Evolutionary conservation across 2,888 invertebrate species (phyloP), one percentile per base, ranked within the genome.

Genomic region (Scaptomyza polygonia): DNA sequence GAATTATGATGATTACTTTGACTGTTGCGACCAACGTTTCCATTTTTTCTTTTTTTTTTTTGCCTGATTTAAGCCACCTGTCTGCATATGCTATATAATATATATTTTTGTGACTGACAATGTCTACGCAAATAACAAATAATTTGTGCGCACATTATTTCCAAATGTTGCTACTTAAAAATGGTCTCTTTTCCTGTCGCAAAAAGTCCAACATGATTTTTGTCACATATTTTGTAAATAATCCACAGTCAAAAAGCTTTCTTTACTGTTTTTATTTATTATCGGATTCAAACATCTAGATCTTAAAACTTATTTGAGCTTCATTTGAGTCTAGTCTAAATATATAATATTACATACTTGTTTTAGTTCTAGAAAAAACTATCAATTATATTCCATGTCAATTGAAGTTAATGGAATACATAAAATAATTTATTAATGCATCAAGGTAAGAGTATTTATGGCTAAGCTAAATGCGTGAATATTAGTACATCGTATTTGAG

Each of bases 1-100:
- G 63, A 79, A 72, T 82, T 81, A 85, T 79, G 76, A 73, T 82
- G 79, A 82, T 82, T 84, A 79, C 73, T 72, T 71, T 62, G 56
- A 55, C 72, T 55, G 53, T 53, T 65, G 51, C 54, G 51, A 57
- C 42, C 43, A 44, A 18, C 39, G 3, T 39, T 39, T 16, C 16
- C 39, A 39, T 39, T 16, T 16, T 16, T 6, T 6, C 7, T 29
- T 39, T 30, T 21, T 3, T 8, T 14, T 34, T 21, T 3, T 9
- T 14, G 5, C 18, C 5, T 30, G 14, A 54, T 14, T 25, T 34
- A 34, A 30, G 49, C 49, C 65, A 73, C 69, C 78, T 80, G 67
- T 61, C 58, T 68, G 71, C 74, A 61, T 64, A 21, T 42, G 16
- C 8, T 44, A 34, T 44, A 67, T 62, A 48, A 45, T 48, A 55